These are phyloP conservation scores for Murina feae DNA, from an alignment of 2,113 vertebrate genomes.

Conservation along the genomic window DNA sequence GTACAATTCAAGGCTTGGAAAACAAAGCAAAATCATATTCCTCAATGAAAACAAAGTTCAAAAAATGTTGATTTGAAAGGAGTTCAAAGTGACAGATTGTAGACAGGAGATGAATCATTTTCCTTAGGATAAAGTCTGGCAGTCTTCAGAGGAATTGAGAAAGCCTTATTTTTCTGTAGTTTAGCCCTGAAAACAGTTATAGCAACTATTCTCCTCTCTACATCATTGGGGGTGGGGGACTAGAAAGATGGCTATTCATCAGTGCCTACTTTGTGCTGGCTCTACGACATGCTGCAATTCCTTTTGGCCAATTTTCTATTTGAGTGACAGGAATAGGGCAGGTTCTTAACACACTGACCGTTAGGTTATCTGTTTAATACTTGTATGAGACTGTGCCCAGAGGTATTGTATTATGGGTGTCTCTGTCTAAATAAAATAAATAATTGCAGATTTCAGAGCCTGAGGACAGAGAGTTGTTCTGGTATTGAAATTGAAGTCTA, in stretches of 20 bases:
- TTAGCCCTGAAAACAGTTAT: constrained; percentile 29
- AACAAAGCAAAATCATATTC: constrained; percentile 56
- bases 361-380: constrained; percentile 53
- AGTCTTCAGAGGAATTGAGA: constrained; percentile 37
- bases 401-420: constrained; percentile 24
- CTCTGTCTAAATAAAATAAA: constrained; percentile 63
- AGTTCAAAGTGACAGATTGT: constrained; percentile 62
- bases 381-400: constrained; percentile 33
- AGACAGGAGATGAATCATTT: constrained; percentile 46
- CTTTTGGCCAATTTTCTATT: constrained; percentile 50
- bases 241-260: constrained; percentile 44
- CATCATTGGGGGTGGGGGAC: background rate
- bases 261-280: constrained; percentile 45
- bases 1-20: constrained; percentile 31
- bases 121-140: constrained; percentile 48
- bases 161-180: constrained; percentile 32
- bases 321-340: constrained; percentile 44
- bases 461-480: constrained; percentile 54
- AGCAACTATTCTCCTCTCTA: background rate
- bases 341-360: constrained; percentile 48
- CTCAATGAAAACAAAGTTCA: constrained; percentile 58
- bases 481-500: constrained; percentile 54
- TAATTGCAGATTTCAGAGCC: constrained; percentile 56
- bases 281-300: constrained; percentile 13
- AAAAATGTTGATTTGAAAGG: constrained; percentile 59